These are phyloP conservation scores for Sphecodes monilicornis DNA, from an alignment of 2,888 invertebrate genomes.

Conservation along the genomic window DNA sequence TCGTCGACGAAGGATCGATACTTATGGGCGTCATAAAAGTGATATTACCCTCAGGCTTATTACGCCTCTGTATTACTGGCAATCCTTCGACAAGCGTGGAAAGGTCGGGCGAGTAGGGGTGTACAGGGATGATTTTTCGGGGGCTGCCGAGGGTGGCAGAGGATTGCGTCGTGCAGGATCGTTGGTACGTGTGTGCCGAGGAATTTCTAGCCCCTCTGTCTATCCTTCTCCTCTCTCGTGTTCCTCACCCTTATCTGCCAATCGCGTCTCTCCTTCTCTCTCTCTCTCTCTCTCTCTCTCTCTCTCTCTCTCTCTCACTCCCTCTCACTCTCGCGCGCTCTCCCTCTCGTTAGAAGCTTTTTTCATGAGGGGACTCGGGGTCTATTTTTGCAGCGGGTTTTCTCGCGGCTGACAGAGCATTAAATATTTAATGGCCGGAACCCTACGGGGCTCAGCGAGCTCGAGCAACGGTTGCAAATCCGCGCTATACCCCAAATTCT, in stretches of 20 bases:
- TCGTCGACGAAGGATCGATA: slow-evolving; percentile 63
- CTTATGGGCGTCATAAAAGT: slow-evolving; percentile 73
- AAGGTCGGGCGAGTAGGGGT: neutral
- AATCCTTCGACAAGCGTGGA: slow-evolving; percentile 34
- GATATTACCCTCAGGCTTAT: slow-evolving; percentile 74
- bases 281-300: neutral
- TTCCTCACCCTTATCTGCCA: neutral
- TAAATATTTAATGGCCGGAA: slow-evolving; percentile 78
- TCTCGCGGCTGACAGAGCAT: slow-evolving; percentile 71
- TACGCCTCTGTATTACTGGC: slow-evolving; percentile 71
- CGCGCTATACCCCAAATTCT: slow-evolving; percentile 71
- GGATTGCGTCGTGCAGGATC: slow-evolving; percentile 28
- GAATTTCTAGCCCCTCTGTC: neutral
- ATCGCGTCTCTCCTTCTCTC: neutral
- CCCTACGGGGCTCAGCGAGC: slow-evolving; percentile 50
- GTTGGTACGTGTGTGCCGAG: slow-evolving; percentile 36
- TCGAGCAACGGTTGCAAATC: slow-evolving; percentile 64
- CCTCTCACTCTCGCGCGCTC: too few species aligned
- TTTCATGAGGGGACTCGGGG: slow-evolving; percentile 35
- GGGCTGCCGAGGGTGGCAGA: neutral
- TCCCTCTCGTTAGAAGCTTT: slow-evolving; percentile 55
- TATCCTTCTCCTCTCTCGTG: neutral
- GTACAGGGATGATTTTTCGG: neutral
- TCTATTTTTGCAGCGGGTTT: slow-evolving; percentile 59
- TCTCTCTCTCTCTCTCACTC: too few species aligned